Conservation (phyloP, 2,113 vertebrate species). For the Salvelinus namaycush region DNA sequence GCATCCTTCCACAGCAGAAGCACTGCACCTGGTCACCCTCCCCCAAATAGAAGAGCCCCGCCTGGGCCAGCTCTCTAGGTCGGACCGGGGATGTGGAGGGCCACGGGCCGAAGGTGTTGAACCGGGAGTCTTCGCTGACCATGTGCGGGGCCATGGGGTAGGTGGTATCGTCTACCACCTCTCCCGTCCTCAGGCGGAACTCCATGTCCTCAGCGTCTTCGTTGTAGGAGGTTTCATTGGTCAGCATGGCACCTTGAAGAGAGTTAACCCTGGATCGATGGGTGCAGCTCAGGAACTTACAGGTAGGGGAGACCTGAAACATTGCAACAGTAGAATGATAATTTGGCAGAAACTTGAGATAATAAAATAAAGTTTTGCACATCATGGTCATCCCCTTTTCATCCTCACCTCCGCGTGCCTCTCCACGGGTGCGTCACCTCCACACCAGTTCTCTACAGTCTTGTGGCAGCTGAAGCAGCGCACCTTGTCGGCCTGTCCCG, state of each 20-base stretch:
- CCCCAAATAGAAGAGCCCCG: conserved; percentile 85
- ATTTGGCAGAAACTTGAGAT: neutral
- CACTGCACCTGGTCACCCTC: conserved; percentile 83
- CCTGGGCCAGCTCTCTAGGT: conserved; percentile 81
- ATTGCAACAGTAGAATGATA: neutral
- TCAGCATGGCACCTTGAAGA: neutral
- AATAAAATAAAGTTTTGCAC: too few relatives aligned
- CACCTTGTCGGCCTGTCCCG: conserved; percentile 84
- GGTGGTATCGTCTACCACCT: conserved; percentile 81
- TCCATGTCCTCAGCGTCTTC: conserved; percentile 64
- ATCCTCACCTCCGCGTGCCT: conserved; percentile 75
- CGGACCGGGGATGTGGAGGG: conserved; percentile 71
- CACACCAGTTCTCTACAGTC: conserved; percentile 82
- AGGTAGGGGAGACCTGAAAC: conserved; percentile 79
- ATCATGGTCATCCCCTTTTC: neutral
- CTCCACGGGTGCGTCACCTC: conserved; percentile 79
- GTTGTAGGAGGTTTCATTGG: conserved; percentile 43
- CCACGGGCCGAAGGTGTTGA: conserved; percentile 83
- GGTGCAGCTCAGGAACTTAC: conserved; percentile 76
- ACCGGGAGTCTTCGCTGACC: conserved; percentile 82
- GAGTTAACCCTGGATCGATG: conserved; percentile 34
- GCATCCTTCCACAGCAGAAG: conserved; percentile 88
- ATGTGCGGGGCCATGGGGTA: conserved; percentile 82
- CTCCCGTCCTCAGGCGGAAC: conserved; percentile 80
- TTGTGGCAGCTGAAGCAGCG: conserved; percentile 85